Base-by-base conservation (phyloP, 2,113 vertebrate species). In the Perognathus longimembris region DNA sequence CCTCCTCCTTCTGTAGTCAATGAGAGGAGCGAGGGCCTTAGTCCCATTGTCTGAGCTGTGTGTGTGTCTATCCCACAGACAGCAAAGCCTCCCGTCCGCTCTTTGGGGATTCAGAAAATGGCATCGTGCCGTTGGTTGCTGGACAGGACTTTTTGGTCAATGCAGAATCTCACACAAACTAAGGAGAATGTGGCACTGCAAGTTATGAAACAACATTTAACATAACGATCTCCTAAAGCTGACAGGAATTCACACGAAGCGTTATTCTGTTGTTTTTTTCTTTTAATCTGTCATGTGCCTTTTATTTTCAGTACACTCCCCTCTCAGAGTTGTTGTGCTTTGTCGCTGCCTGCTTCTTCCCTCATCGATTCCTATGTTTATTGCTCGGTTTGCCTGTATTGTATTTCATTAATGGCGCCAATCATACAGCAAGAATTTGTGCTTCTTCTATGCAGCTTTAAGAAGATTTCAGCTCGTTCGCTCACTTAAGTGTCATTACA, bases 401-500 rank as follows among this genome's bases (percentile, higher is more conserved):
- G 20, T 93, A 36, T 36, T 36, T 78, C 64, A 32, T 88, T 66
- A 90, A 67, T 42, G 89, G 28, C 3, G 4, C 20, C 12, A 59
- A 71, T 79, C 74, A 70, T 28, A 36, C 22, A 81, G n/a, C 26
- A 34, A 67, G 34, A 71, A 76, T 80, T 92, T 82, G 85, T 89
- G 69, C 87, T 96, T 89, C 7, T 7, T 66, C 66, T 92, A 38
- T 71, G 42, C 14, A 30, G 42, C 70, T 83, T n/a, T 38, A 89
- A 90, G 83, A 28, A 40, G 21, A 73, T 89, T 94, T 95, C 36
- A 86, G 24, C 71, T 94, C 71, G 81, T 89, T 83, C 87, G 91
- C 80, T 91, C 84, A 94, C 81, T 83, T 93, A 90, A 90, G 73
- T 5, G 54, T 92, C 61, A 90, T 95, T 90, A 80, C 8, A 90